Evolutionary conservation across 2,113 vertebrate genomes (phyloP).

Genomic region (Corvus cornix): DNA sequence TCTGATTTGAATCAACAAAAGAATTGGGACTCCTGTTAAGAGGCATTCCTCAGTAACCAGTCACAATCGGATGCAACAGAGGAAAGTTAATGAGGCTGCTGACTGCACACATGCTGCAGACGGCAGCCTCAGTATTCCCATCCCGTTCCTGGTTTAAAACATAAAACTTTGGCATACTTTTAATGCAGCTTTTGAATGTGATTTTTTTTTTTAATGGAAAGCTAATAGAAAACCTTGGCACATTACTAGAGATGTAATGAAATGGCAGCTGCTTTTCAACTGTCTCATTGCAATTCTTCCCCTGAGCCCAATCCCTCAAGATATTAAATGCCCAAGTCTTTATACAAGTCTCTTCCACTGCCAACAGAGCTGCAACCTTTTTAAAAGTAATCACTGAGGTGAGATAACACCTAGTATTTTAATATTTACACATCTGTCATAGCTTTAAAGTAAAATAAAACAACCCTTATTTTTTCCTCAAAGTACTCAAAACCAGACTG

Average conservation of each 20-base stretch:
- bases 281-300: conserved; percentile 40
- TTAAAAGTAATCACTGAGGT: conserved; percentile 16
- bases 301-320: conserved; percentile 13
- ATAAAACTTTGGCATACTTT: conserved; percentile 24
- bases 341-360: neutral
- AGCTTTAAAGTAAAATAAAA: conserved; percentile 14
- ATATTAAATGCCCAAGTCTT: conserved; percentile 31
- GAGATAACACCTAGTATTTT: conserved; percentile 36
- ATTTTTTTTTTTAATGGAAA: conserved; percentile 4
- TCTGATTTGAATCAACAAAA: conserved; percentile 33
- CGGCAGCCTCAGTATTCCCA: neutral
- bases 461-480: neutral
- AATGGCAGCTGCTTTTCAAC: conserved; percentile 61
- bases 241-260: conserved; percentile 38
- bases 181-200: neutral
- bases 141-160: neutral
- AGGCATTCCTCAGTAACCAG: conserved; percentile 4
- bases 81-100: neutral
- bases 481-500: neutral
- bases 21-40: neutral
- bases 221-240: conserved; percentile 54
- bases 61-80: neutral
- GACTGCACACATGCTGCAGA: neutral
- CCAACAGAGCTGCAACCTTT: conserved; percentile 6
- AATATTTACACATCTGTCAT: conserved; percentile 15